Percentiles rank a stretch among this genome's conserved stretches.
phyloP scores from a whole-genome alignment of 2,888 invertebrate species.

The Alcis repandata region DNA sequence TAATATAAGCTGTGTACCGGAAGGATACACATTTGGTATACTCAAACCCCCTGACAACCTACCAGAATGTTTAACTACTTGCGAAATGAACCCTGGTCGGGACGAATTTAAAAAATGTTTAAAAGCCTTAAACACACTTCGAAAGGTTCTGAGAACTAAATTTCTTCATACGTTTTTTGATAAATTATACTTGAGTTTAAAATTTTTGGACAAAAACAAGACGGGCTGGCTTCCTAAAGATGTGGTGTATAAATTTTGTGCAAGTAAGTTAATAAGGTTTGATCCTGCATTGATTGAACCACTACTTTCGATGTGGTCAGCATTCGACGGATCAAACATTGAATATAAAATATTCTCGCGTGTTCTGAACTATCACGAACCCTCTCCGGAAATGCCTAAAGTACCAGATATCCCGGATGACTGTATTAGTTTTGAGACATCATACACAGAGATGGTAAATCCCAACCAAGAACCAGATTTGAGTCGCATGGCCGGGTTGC shows the following conservation, averaged over 20 bases:
- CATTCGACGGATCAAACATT: constrained; percentile 76
- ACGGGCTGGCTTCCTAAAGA: constrained; percentile 79
- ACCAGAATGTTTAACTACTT: constrained; percentile 74
- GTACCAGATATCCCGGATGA: constrained; percentile 67
- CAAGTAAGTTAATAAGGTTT: constrained; percentile 73
- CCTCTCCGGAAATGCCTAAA: constrained; percentile 74
- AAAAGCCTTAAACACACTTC: constrained; percentile 73
- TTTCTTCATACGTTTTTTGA: constrained; percentile 69
- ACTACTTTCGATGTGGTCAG: constrained; percentile 75
- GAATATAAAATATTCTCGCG: constrained; percentile 82
- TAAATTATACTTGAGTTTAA: constrained; percentile 67
- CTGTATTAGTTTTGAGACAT: constrained; percentile 73
- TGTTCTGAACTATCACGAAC: constrained; percentile 77
- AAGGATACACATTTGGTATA: constrained; percentile 79
- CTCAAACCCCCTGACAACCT: constrained; percentile 74
- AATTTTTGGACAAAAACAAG: constrained; percentile 71
- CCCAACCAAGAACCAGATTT: constrained; percentile 60
- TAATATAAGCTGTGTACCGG: constrained; percentile 77
- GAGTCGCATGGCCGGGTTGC: constrained; percentile 69
- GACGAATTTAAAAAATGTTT: constrained; percentile 78
- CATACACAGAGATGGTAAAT: constrained; percentile 77
- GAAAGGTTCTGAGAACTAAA: constrained; percentile 65
- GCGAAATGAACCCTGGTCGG: constrained; percentile 68
- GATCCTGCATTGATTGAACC: constrained; percentile 81
- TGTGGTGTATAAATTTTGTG: constrained; percentile 76